Conservation (phyloP, 2,113 vertebrate genomes). For the Paradoxurus hermaphroditus region DNA sequence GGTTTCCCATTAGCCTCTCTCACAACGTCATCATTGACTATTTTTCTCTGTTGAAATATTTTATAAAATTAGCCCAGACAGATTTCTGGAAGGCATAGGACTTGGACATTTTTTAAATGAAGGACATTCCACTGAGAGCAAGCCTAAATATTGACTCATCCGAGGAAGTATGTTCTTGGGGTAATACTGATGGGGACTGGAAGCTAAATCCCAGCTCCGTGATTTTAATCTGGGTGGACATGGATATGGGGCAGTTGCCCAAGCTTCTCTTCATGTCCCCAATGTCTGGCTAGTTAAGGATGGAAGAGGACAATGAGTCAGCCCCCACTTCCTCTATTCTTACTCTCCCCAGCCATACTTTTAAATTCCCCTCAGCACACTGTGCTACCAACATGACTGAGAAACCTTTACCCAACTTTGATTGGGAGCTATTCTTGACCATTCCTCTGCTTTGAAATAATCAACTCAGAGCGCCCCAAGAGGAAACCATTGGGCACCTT, state of each 20-base stretch:
- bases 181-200: neutral
- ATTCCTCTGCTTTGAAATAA: neutral
- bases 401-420: neutral
- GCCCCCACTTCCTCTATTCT: neutral
- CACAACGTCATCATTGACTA: neutral
- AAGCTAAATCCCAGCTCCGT: neutral
- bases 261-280: neutral
- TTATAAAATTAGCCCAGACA: constrained; percentile 52
- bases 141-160: constrained; percentile 20
- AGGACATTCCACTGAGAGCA: constrained; percentile 21
- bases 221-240: neutral
- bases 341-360: neutral
- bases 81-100: constrained; percentile 46
- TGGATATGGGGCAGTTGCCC: no score
- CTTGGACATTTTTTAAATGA: neutral
- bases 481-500: neutral
- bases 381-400: neutral
- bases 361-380: neutral
- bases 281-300: neutral
- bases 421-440: no score
- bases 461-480: neutral
- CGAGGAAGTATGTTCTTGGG: neutral
- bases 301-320: neutral
- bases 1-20: neutral
- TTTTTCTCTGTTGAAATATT: constrained; percentile 23